Base-by-base conservation (phyloP, 2,888 invertebrate genomes). In the Amphipoea lucens region DNA sequence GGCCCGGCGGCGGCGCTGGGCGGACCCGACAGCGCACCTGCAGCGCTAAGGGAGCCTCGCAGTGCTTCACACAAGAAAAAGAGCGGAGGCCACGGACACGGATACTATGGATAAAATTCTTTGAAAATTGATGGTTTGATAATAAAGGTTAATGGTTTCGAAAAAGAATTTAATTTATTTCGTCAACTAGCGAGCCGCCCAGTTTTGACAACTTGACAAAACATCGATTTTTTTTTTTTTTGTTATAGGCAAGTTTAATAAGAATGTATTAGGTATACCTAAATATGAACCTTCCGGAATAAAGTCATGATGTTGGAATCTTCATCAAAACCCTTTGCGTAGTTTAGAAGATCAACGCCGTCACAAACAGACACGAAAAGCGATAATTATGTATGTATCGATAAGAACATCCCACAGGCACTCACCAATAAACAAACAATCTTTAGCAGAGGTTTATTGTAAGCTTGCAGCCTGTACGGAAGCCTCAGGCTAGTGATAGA, bases 111-210 rank as follows among this genome's bases (percentile, higher is more conserved):
- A 62, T 76, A 48, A 40, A 48, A 40, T 51, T 62, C n/a, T 76
- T 36, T 76, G 62, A 48, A 48, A 76, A 60, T 17, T n/a, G 3
- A 76, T n/a, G n/a, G 14, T 76, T 40, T n/a, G n/a, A 20, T n/a
- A 76, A 76, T 76, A 76, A 76, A 76, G 4, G 48, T 48, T 62
- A n/a, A 40, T 0, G n/a, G n/a, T 14, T 62, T 62, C 9, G 40
- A 48, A 60, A 76, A 7, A 11, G 48, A 36, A 23, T 73, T 73
- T 17, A 23, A 36, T 68, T 73, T 73, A 48, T 68, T 67, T 73
- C 36, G 2, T 20, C 11, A n/a, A 17, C 60, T 60, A 71, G 17
- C 11, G 23, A 40, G 9, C 57, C 54, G 11, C 7, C 36, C 51
- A 9, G 3, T 29, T 68, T 11, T 48, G 20, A 48, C 6, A 48